phyloP scores from a whole-genome alignment of 2,113 vertebrate genomes.

The Suncus etruscus region DNA sequence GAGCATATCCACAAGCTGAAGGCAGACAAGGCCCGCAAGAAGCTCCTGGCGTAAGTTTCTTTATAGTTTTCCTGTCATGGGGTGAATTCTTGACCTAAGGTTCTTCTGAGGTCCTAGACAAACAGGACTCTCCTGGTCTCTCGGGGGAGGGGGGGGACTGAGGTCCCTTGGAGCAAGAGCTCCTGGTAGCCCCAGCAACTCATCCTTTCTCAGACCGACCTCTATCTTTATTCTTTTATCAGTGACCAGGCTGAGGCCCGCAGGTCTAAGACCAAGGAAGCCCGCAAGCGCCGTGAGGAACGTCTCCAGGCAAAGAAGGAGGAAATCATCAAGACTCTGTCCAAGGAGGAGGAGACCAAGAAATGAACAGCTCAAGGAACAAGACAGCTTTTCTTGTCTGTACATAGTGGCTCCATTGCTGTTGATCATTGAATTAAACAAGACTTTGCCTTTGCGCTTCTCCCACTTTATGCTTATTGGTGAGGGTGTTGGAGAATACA shows the following conservation, averaged over 20 bases:
- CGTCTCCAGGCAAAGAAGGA: slow-evolving; percentile 98
- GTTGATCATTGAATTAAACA: slow-evolving; percentile 64
- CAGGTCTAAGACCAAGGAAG: slow-evolving; percentile 98
- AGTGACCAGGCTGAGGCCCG: slow-evolving; percentile 98
- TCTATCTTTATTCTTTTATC: neutral
- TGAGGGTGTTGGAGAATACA: neutral
- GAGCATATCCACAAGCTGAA: slow-evolving; percentile 99
- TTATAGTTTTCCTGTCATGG: neutral
- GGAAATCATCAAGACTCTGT: slow-evolving; percentile 96
- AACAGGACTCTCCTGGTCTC: too few species aligned
- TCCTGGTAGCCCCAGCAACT: neutral
- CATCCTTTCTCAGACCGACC: neutral
- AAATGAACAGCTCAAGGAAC: slow-evolving; percentile 86
- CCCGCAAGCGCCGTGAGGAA: slow-evolving; percentile 96
- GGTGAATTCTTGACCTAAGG: neutral
- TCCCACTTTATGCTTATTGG: neutral
- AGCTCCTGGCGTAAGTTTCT: slow-evolving; percentile 96
- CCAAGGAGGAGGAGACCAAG: slow-evolving; percentile 98
- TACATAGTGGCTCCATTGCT: neutral
- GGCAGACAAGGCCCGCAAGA: slow-evolving; percentile 99
- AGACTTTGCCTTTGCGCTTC: slow-evolving; percentile 7
- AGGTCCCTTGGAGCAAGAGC: neutral
- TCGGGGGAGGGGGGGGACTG: neutral
- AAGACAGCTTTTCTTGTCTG: neutral
- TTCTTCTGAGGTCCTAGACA: neutral